Evolutionary conservation across 1,140 invertebrate species (phyloP).

Genomic region (Sinella curviseta): DNA sequence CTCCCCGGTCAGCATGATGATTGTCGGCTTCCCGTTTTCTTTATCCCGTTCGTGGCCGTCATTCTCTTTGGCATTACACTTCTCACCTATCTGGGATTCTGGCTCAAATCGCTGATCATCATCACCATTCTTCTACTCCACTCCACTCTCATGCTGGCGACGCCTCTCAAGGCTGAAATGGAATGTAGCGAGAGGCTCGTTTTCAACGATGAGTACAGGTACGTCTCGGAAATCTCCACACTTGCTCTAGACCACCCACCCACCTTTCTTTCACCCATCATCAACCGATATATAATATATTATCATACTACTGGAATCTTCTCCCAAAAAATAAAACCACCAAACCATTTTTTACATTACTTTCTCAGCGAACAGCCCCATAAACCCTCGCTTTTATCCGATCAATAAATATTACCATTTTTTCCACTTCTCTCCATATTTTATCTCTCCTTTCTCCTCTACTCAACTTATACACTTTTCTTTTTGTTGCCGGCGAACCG

Average conservation of each 20-base stretch:
- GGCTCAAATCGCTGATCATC: conserved; percentile 45
- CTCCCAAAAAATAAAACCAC: no score
- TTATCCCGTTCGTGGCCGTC: conserved; percentile 42
- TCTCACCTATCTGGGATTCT: conserved; percentile 44
- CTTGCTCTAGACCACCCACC: conserved; percentile 49
- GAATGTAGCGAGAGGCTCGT: conserved; percentile 40
- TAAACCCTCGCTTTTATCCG: no score
- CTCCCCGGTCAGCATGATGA: conserved; percentile 28
- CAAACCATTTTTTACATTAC: background rate
- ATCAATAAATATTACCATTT: no score
- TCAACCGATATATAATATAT: no score
- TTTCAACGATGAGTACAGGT: conserved; percentile 20
- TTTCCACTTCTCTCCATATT: no score
- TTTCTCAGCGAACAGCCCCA: no score
- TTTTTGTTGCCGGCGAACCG: no score
- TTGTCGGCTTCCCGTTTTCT: conserved; percentile 46
- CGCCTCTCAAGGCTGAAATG: conserved; percentile 44
- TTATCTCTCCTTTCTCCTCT: no score
- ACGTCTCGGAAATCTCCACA: conserved; percentile 31
- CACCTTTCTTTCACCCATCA: conserved; percentile 48
- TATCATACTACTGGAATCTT: no score
- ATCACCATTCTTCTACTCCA: conserved; percentile 32
- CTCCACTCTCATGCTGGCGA: conserved; percentile 33
- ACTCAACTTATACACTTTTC: no score
- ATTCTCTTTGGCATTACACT: conserved; percentile 44